Percentiles rank a stretch among this genome's conserved stretches.
phyloP scores from a whole-genome alignment of 1,140 invertebrate genomes.

The Penaeus chinensis region DNA sequence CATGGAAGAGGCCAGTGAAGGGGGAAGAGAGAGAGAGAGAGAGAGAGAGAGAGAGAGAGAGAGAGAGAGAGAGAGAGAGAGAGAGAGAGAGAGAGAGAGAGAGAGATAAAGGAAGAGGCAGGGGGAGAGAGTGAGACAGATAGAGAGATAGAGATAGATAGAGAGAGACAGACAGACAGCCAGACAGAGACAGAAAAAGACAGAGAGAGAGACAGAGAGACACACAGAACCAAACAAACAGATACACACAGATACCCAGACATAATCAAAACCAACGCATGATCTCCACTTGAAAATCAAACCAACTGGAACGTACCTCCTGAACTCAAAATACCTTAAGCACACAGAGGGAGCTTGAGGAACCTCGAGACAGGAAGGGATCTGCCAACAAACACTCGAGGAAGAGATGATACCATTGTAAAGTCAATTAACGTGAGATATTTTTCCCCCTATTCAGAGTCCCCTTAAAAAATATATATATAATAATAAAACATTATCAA shows the following conservation, averaged over 20 bases:
- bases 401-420: no score
- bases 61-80: neutral
- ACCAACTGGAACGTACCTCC: no score
- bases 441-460: no score
- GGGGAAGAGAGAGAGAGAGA: neutral
- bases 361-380: no score
- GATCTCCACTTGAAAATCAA: neutral
- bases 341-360: no score
- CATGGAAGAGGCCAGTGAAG: neutral
- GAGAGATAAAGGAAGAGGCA: constrained; percentile 39
- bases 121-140: constrained; percentile 41
- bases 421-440: no score
- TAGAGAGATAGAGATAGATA: constrained; percentile 41
- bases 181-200: constrained; percentile 18
- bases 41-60: no score
- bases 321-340: no score
- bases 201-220: constrained; percentile 31
- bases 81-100: constrained; percentile 23
- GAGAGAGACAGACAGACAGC: constrained; percentile 6
- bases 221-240: neutral
- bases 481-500: no score
- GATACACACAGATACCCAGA: neutral
- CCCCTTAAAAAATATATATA: no score
- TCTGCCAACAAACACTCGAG: no score
- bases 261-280: neutral